Conservation (phyloP, 1,140 invertebrate genomes). For the Antheraea pernyi region DNA sequence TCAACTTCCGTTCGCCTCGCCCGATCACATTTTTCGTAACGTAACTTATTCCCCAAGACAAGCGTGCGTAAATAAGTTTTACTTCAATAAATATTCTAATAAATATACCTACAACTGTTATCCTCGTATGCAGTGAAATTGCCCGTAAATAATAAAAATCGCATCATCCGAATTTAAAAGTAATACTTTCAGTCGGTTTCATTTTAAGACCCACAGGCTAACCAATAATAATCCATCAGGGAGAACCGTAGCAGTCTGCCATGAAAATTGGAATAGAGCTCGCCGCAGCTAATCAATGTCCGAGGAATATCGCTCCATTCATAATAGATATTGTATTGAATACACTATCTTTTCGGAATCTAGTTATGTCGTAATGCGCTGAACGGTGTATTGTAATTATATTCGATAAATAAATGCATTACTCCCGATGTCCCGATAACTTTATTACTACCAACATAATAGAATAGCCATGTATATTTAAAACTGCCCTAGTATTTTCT, state of each 20-base stretch:
- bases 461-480: background rate
- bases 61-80: no score
- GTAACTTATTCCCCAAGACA: no score
- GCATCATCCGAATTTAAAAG: background rate
- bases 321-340: conserved; percentile 66
- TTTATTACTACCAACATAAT: background rate
- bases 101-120: background rate
- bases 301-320: conserved; percentile 43
- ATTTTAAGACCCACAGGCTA: conserved; percentile 5
- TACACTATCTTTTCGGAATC: conserved; percentile 47
- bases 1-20: no score
- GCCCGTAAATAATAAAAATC: background rate
- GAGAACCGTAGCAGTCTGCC: conserved; percentile 38
- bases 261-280: conserved; percentile 65
- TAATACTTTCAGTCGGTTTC: conserved; percentile 2
- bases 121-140: conserved; percentile 15
- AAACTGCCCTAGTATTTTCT: background rate
- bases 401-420: background rate
- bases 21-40: no score
- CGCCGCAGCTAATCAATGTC: conserved; percentile 58
- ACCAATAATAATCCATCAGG: conserved; percentile 63
- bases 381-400: conserved; percentile 11
- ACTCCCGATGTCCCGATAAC: background rate
- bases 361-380: conserved; percentile 42
- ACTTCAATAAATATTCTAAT: background rate